Evolutionary conservation across 2,888 invertebrate genomes (phyloP), one percentile per base, ranked within the genome.

Genomic region (Acleris holmiana): DNA sequence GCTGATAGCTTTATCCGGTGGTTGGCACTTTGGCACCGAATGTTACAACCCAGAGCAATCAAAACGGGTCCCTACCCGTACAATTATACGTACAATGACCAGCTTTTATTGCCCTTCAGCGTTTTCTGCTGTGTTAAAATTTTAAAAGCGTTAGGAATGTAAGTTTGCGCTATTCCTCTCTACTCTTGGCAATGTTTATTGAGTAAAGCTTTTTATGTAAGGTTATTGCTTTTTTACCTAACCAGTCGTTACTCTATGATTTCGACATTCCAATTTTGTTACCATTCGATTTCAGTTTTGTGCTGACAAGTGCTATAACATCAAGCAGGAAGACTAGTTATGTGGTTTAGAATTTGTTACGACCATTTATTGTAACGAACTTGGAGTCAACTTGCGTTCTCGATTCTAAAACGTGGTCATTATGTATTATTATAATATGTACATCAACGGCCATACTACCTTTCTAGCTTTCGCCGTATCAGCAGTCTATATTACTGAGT

Each of bases 401-500:
- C 15, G 7, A 8, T 3, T 6, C 29, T 18, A 21, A n/a, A n/a
- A 53, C 5, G 41, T 54, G 21, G 41, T 54, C 41, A 41, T 41
- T 40, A 48, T 19, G 46, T 47, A 18, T 48, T 19, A 29, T 41
- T 29, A 29, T 29, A 29, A 48, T 29, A 55, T 55, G 44, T 55
- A 59, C 53, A 47, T 41, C 25, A 48, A 54, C 41, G 53, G 50
- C 23, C 49, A 13, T 55, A 69, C 76, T 80, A 81, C 69, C 35
- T 15, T 17, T 18, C 41, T 4, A 23, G 21, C 17, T 13, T 18
- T 17, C 8, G 19, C 53, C 53, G 35, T 40, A 19, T 19, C 15
- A 41, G 21, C 18, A 78, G 70, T 78, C 87, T 89, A 86, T 83
- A 84, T 83, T 85, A 87, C 78, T 82, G 88, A 88, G 90, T 91